Evolutionary conservation across 2,113 vertebrate species (phyloP).

Genomic region (Chloebia gouldiae): DNA sequence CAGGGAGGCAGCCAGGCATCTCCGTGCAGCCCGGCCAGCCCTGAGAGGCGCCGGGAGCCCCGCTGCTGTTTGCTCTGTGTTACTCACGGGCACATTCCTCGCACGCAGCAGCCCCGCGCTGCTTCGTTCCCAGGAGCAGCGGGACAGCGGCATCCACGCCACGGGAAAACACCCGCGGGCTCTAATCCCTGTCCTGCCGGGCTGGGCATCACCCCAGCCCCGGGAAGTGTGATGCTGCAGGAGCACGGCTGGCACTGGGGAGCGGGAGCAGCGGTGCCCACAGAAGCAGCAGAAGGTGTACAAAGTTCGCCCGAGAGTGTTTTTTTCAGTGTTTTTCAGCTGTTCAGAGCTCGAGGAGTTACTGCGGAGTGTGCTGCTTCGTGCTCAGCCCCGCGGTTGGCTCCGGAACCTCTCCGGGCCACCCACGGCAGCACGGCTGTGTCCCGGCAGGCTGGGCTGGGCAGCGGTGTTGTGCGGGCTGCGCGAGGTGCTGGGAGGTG

Average conservation of each 20-base stretch:
- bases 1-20: too few relatives aligned
- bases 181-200: not conserved
- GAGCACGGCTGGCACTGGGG: accelerated
- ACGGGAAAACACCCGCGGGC: not conserved
- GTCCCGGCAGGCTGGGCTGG: not conserved
- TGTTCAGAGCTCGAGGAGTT: not conserved
- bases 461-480: not conserved
- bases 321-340: not conserved
- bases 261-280: accelerated
- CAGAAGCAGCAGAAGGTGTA: not conserved
- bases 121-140: not conserved
- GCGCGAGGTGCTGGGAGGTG: not conserved
- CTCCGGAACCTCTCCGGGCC: not conserved
- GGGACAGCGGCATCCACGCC: not conserved
- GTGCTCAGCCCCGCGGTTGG: accelerated
- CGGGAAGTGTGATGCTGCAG: not conserved
- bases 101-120: not conserved
- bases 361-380: not conserved
- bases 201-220: not conserved
- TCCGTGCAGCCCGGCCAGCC: accelerated
- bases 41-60: not conserved
- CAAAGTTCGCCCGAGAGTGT: too few relatives aligned
- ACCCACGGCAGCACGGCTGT: accelerated
- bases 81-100: conserved; percentile 16
- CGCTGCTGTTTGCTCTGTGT: not conserved